Percentiles rank a stretch among this genome's conserved stretches.
Conservation (phyloP, 2,113 vertebrate genomes). For the Melanostigma gelatinosum region DNA sequence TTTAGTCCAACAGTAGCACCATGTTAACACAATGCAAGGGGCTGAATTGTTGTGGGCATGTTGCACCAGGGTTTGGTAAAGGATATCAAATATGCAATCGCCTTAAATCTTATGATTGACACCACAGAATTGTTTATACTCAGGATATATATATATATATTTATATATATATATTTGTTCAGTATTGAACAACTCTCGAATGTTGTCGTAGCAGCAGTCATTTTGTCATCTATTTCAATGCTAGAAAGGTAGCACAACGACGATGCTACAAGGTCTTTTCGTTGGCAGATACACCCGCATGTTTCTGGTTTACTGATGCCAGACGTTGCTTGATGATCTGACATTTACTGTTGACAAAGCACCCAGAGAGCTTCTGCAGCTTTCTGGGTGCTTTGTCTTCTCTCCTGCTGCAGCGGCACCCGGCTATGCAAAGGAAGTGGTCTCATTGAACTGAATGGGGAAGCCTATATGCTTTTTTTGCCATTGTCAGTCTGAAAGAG, state of each 20-base stretch:
- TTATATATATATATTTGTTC: no score
- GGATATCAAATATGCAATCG: neutral
- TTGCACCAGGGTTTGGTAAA: neutral
- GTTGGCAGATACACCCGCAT: neutral
- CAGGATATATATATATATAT: no score
- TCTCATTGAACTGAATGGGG: conserved; percentile 13
- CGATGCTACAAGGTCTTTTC: neutral
- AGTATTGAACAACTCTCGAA: neutral
- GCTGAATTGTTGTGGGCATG: neutral
- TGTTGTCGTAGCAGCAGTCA: neutral
- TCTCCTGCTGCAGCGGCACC: neutral
- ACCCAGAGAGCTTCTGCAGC: neutral
- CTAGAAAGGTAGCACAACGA: neutral
- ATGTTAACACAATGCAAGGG: neutral
- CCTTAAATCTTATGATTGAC: neutral
- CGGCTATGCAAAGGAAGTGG: neutral
- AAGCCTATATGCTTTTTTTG: conserved; percentile 18
- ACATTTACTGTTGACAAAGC: neutral
- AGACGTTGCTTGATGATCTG: neutral
- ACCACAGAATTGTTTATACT: neutral
- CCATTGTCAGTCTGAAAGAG: conserved; percentile 5
- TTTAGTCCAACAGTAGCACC: conserved; percentile 1
- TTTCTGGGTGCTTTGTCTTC: no score
- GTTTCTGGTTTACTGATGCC: conserved; percentile 1
- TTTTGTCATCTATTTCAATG: neutral